Evolutionary conservation across 2,113 vertebrate species (phyloP).

Genomic region (Meriones unguiculatus): DNA sequence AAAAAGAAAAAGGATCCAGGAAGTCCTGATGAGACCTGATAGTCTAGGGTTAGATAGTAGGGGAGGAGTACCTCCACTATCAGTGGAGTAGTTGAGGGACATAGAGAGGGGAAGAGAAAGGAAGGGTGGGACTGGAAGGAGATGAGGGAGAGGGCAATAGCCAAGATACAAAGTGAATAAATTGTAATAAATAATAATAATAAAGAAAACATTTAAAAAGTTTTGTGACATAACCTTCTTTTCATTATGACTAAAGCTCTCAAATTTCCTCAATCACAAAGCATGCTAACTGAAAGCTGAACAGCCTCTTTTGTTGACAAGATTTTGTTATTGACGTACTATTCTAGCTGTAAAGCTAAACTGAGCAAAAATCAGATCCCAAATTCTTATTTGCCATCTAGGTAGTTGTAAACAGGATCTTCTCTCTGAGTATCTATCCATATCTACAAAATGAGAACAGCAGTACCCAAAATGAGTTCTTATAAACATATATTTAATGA

Average conservation of each 20-base stretch:
- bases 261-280: neutral
- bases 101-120: no score
- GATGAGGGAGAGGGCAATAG: no score
- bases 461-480: neutral
- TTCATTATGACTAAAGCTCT: neutral
- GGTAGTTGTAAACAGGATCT: neutral
- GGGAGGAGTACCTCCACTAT: no score
- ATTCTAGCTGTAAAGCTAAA: neutral
- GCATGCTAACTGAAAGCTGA: neutral
- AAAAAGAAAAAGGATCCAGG: no score
- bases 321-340: neutral
- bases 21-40: no score
- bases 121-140: no score
- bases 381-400: neutral
- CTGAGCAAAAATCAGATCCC: neutral
- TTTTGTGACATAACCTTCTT: neutral
- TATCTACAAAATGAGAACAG: neutral
- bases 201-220: neutral
- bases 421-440: neutral
- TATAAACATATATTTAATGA: neutral
- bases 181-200: no score
- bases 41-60: no score
- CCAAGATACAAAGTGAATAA: no score
- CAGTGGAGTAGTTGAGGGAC: no score
- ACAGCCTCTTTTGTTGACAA: neutral